Evolutionary conservation across 2,888 invertebrate species (phyloP), one percentile per base, ranked within the genome.

Genomic region (Trisateles emortualis): DNA sequence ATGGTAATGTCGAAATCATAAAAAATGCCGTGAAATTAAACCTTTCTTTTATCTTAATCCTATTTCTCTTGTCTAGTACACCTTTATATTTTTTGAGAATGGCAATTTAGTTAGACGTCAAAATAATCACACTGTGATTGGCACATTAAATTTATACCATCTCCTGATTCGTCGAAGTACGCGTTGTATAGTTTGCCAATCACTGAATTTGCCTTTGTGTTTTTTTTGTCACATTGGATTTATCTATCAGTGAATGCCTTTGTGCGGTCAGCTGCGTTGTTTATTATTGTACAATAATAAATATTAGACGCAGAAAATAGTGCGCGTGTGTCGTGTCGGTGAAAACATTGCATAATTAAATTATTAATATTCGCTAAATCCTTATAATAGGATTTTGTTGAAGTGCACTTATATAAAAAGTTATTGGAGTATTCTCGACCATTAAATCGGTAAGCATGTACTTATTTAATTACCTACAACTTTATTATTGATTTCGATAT

Each of bases 211-310:
- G 26, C 36, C 39, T 58, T 59, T 58, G 50, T 63, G 30, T 58
- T 53, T 43, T 44, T 36, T 38, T 58, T 62, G 49, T 71, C 52
- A 55, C 36, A 44, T 42, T 46, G 48, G 33, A 33, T 35, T 44
- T 59, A 47, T 50, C 45, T 59, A 47, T 50, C 45, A 57, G 52
- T 53, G 47, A 47, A 47, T 39, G 38, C 10, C 10, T 35, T 53
- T 59, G 49, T 52, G 52, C 11, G 43, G 50, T 59, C 47, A 49
- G 62, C 51, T 65, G 66, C 51, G 49, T 70, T 68, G 73, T 72
- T 71, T 71, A 59, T 69, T 69, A 66, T 66, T 64, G 57, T 52
- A 57, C 57, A 73, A 64, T 71, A 71, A 69, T 72, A 72, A 59
- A 50, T 55, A 58, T 44, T 33, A 42, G 40, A 61, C 57, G 54